Conservation (phyloP, 2,113 vertebrate species). For the Austrofundulus limnaeus region DNA sequence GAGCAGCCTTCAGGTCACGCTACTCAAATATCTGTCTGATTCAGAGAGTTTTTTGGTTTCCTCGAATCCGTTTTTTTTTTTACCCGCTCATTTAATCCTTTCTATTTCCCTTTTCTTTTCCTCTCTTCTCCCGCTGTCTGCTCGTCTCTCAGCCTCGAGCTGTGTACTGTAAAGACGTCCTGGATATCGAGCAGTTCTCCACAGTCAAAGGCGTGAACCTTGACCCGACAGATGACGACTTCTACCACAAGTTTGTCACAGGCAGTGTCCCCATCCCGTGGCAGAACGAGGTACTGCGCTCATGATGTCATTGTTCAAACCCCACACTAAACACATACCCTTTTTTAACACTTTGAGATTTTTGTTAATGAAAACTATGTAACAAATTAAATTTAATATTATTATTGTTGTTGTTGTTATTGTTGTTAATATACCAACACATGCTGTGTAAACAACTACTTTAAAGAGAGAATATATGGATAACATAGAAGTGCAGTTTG, state of each 20-base stretch:
- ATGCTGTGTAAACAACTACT: too few species aligned
- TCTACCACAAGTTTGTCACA: constrained; percentile 90
- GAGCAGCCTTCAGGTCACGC: neutral
- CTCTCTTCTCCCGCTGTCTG: neutral
- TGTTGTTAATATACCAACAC: too few species aligned
- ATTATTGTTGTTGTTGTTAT: too few species aligned
- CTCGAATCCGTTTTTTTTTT: neutral
- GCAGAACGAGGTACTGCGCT: constrained; percentile 89
- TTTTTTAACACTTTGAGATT: too few species aligned
- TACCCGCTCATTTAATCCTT: too few species aligned
- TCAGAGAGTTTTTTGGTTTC: neutral
- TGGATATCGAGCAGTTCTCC: constrained; percentile 92
- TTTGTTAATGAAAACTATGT: too few species aligned
- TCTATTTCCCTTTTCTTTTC: neutral
- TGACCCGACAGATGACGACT: constrained; percentile 85
- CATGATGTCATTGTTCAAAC: constrained; percentile 43
- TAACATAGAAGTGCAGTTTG: neutral
- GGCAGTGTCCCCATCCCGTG: constrained; percentile 93
- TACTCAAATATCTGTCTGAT: neutral
- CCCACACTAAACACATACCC: too few species aligned
- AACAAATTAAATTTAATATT: too few species aligned
- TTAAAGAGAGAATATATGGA: too few species aligned
- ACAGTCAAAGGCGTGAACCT: constrained; percentile 89
- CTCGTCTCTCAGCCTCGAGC: constrained; percentile 81
- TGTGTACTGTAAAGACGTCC: constrained; percentile 89